Conservation (phyloP, 2,113 vertebrate species). For the Seriola dumerili region DNA sequence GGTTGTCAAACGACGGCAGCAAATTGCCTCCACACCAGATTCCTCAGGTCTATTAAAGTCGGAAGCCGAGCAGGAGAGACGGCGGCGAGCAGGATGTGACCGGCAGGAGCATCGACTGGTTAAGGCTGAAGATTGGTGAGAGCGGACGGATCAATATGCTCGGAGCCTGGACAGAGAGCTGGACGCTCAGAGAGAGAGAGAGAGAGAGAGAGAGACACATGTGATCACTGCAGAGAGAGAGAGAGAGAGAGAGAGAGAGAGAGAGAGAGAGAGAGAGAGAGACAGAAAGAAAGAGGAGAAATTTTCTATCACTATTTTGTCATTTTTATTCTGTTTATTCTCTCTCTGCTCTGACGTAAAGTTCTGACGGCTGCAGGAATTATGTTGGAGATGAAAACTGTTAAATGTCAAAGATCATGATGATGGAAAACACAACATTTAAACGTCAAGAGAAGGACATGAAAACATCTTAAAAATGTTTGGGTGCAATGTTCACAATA, state of each 20-base stretch:
- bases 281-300: no score
- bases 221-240: conserved; percentile 20
- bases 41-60: conserved; percentile 73
- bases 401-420: neutral
- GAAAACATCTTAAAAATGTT: no score
- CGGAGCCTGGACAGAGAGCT: conserved; percentile 48
- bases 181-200: conserved; percentile 22
- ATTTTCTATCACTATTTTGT: neutral
- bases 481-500: no score
- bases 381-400: neutral
- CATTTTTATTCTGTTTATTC: neutral
- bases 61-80: conserved; percentile 51
- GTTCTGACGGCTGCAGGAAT: neutral
- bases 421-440: no score
- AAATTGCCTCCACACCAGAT: conserved; percentile 69
- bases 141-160: conserved; percentile 60
- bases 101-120: conserved; percentile 66
- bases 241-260: neutral
- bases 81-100: conserved; percentile 70
- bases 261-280: neutral
- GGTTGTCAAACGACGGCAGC: conserved; percentile 44
- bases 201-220: conserved; percentile 1
- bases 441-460: neutral
- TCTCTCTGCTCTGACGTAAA: neutral
- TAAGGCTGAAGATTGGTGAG: conserved; percentile 71